These are phyloP conservation scores for Callipepla californica DNA, from an alignment of 2,113 vertebrate species.

Conservation along the genomic window DNA sequence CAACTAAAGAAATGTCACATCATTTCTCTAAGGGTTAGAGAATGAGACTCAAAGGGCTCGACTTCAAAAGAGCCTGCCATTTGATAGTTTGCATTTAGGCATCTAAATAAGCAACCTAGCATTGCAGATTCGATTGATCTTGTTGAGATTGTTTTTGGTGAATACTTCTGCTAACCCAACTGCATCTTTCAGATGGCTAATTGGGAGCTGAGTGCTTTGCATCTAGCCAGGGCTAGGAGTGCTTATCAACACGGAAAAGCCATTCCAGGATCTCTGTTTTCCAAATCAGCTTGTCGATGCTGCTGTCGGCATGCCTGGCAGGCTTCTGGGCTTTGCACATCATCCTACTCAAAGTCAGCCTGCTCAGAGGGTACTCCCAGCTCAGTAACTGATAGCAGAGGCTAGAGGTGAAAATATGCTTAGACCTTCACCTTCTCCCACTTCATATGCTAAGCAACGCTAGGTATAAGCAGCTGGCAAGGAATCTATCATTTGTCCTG, in stretches of 20 bases:
- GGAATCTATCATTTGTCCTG: neutral
- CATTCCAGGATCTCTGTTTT: neutral
- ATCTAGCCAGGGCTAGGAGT: neutral
- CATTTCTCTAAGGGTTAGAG: neutral
- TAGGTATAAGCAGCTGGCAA: neutral
- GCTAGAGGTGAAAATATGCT: neutral
- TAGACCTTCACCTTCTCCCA: neutral
- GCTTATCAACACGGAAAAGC: neutral
- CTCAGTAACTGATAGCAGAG: neutral
- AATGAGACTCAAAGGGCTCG: neutral
- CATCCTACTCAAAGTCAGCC: neutral
- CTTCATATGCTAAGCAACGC: neutral
- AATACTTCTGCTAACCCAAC: neutral
- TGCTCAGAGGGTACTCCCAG: neutral
- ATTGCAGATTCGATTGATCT: neutral
- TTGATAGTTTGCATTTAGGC: neutral
- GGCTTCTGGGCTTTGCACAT: neutral
- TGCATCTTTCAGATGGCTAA: neutral
- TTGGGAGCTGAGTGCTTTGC: accelerated
- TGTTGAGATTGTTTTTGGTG: neutral
- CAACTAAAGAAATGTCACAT: neutral
- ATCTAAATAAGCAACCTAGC: neutral
- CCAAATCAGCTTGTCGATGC: neutral
- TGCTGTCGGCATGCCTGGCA: accelerated
- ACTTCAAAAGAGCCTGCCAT: neutral